A percentile compares a stretch with the other conserved stretches of the same genome.
These are phyloP conservation scores for Oryzaephilus surinamensis DNA, from an alignment of 1,140 invertebrate species.

Conservation along the genomic window DNA sequence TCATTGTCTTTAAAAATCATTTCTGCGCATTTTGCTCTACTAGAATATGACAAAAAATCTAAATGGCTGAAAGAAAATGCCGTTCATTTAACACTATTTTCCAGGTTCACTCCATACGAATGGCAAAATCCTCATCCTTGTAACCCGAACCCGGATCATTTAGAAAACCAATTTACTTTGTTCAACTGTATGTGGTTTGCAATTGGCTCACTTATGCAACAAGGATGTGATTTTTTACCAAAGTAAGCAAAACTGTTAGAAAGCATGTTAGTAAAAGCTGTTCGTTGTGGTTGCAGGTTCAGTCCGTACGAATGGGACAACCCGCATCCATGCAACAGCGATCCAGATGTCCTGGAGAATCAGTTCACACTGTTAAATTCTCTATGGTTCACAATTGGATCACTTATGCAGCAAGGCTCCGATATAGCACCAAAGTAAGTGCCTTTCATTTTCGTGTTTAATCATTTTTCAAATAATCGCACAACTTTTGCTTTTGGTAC, in stretches of 20 bases:
- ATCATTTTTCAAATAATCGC: too few species aligned
- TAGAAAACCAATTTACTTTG: constrained; percentile 85
- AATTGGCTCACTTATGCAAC: constrained; percentile 87
- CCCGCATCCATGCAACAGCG: constrained; percentile 68
- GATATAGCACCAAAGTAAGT: constrained; percentile 68
- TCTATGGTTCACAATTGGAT: constrained; percentile 81
- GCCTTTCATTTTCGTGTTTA: constrained; percentile 3
- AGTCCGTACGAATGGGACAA: constrained; percentile 86
- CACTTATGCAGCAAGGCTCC: constrained; percentile 84
- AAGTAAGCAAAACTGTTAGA: constrained; percentile 53
- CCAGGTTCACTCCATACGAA: constrained; percentile 84
- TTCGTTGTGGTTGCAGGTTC: constrained; percentile 49
- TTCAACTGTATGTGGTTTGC: constrained; percentile 94
- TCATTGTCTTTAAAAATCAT: too few species aligned
- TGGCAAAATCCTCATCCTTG: constrained; percentile 84
- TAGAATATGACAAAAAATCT: too few species aligned
- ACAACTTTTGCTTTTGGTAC: too few species aligned
- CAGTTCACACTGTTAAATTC: constrained; percentile 81
- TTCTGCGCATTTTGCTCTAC: too few species aligned
- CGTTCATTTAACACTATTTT: constrained; percentile 4
- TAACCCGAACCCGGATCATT: constrained; percentile 62
- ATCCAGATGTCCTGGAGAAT: constrained; percentile 71
- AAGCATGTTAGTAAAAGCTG: constrained; percentile 10
- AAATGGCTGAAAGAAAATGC: too few species aligned
- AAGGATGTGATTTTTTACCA: constrained; percentile 82